Evolutionary conservation across 2,797 vertebrate species (phyloP).

Genomic region (Chanos chanos): DNA sequence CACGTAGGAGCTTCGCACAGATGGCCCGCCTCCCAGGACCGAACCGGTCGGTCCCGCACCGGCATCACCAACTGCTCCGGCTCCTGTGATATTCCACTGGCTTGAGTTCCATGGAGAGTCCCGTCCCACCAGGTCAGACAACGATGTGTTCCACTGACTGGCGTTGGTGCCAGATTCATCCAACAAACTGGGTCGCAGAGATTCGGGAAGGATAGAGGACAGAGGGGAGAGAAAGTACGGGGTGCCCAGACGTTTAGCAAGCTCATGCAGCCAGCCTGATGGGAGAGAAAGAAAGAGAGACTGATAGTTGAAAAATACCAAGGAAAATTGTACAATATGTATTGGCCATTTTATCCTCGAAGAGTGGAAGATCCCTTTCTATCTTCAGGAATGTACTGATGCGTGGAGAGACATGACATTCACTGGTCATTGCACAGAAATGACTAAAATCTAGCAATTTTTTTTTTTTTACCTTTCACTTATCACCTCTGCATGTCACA

Average conservation of each 20-base stretch:
- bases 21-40: slow-evolving; percentile 67
- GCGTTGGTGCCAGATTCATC: slow-evolving; percentile 52
- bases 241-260: slow-evolving; percentile 92
- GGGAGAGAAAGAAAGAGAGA: slow-evolving; percentile 2
- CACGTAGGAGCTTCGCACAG: slow-evolving; percentile 91
- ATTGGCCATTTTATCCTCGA: too few relatives aligned
- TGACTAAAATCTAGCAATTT: too few relatives aligned
- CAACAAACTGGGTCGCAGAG: slow-evolving; percentile 17
- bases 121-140: slow-evolving; percentile 36
- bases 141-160: slow-evolving; percentile 45
- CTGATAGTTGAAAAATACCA: too few relatives aligned
- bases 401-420: too few relatives aligned
- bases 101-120: slow-evolving; percentile 61
- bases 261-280: slow-evolving; percentile 93
- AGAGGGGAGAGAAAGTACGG: slow-evolving; percentile 72
- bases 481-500: too few relatives aligned
- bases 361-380: too few relatives aligned
- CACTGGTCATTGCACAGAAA: too few relatives aligned
- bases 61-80: slow-evolving; percentile 17
- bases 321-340: too few relatives aligned
- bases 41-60: slow-evolving; percentile 26
- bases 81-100: slow-evolving; percentile 57
- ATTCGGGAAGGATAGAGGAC: slow-evolving; percentile 47
- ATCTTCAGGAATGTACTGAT: too few relatives aligned
- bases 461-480: too few relatives aligned